phyloP scores from a whole-genome alignment of 1,140 invertebrate genomes.

The Drosophila chauvacae region DNA sequence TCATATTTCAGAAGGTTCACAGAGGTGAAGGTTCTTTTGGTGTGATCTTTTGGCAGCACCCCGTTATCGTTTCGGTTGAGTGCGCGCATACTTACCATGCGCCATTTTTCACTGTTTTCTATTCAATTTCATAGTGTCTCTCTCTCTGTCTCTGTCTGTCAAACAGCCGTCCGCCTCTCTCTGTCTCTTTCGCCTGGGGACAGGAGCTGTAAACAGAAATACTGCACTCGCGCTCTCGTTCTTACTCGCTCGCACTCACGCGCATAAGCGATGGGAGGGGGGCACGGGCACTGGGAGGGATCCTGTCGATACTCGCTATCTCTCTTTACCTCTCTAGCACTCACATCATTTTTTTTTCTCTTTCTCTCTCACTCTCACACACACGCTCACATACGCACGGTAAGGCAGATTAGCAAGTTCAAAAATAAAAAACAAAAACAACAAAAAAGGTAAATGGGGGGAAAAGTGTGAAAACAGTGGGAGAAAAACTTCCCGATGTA shows the following conservation, averaged over 20 bases:
- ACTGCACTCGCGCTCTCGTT: constrained; percentile 49
- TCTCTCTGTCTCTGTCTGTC: constrained; percentile 60
- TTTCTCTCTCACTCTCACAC: constrained; percentile 1
- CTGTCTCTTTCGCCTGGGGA: constrained; percentile 45
- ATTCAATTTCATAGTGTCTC: constrained; percentile 51
- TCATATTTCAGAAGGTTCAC: constrained; percentile 14
- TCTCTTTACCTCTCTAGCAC: constrained; percentile 1
- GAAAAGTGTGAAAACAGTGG: constrained; percentile 6
- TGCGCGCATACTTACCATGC: constrained; percentile 80
- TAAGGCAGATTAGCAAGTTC: constrained; percentile 46
- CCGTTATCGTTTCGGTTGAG: constrained; percentile 69
- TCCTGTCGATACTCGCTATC: constrained; percentile 10
- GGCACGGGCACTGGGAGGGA: constrained; percentile 15
- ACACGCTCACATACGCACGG: constrained; percentile 5
- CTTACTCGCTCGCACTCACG: constrained; percentile 26
- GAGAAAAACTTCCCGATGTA: constrained; percentile 51
- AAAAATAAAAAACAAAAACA: constrained; percentile 44
- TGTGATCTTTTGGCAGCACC: constrained; percentile 49
- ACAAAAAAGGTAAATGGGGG: constrained; percentile 27
- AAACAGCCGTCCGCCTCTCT: constrained; percentile 43
- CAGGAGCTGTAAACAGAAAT: constrained; percentile 54
- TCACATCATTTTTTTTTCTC: not conserved
- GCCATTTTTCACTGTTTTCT: constrained; percentile 51
- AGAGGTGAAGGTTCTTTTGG: constrained; percentile 14
- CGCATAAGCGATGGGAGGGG: constrained; percentile 11